Evolutionary conservation across 2,888 invertebrate genomes (phyloP).

Genomic region (Eulithis testata): DNA sequence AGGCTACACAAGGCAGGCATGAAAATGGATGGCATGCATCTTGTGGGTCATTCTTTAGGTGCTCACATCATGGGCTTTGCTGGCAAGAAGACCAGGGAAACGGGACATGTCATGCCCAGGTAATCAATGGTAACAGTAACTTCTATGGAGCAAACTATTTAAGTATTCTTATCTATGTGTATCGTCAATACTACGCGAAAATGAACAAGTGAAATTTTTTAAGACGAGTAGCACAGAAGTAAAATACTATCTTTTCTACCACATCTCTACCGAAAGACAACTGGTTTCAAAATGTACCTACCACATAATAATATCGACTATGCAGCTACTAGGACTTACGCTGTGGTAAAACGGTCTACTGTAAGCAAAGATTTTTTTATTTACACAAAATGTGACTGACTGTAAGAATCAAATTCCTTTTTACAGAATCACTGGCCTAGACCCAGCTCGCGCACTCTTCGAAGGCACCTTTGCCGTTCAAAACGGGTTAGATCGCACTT

Average conservation of each 20-base stretch:
- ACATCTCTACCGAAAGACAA: too few species aligned
- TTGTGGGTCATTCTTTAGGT: slow-evolving; percentile 76
- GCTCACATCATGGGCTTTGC: slow-evolving; percentile 74
- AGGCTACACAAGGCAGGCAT: slow-evolving; percentile 61
- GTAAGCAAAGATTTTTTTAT: too few species aligned
- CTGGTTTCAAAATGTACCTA: too few species aligned
- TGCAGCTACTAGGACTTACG: too few species aligned
- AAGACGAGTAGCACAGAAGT: too few species aligned
- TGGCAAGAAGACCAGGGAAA: slow-evolving; percentile 59
- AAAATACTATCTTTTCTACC: too few species aligned
- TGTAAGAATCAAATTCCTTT: slow-evolving; percentile 2
- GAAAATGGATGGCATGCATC: slow-evolving; percentile 62
- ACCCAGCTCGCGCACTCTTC: slow-evolving; percentile 84
- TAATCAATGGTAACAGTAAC: slow-evolving; percentile 36
- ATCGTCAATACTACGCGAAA: too few species aligned
- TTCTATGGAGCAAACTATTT: too few species aligned
- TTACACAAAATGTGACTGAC: neutral
- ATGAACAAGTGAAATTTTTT: too few species aligned
- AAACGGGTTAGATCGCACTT: slow-evolving; percentile 70
- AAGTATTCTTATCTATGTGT: too few species aligned
- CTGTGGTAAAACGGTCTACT: too few species aligned
- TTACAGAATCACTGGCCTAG: slow-evolving; percentile 83
- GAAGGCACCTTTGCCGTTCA: slow-evolving; percentile 72
- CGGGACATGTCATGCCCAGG: slow-evolving; percentile 63
- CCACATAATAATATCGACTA: too few species aligned